Percentiles rank a stretch among this genome's conserved stretches.
Evolutionary conservation across 1,140 invertebrate genomes (phyloP).

Genomic region (Caligus rogercresseyi): DNA sequence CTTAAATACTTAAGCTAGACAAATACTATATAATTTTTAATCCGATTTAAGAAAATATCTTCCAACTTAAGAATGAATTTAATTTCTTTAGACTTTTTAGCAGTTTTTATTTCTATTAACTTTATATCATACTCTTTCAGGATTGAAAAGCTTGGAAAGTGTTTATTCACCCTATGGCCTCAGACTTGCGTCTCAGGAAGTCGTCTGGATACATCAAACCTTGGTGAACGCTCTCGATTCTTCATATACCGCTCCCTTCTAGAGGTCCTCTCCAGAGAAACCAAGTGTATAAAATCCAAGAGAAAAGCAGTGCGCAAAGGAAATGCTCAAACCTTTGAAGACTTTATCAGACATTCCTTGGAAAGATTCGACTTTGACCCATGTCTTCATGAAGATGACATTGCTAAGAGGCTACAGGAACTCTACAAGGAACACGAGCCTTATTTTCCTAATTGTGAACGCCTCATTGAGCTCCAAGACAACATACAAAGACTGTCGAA

Average conservation of each 20-base stretch:
- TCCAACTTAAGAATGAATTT: too few relatives aligned
- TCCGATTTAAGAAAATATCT: too few relatives aligned
- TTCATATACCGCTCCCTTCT: background rate
- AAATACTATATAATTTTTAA: too few relatives aligned
- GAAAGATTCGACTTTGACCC: background rate
- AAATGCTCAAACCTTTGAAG: background rate
- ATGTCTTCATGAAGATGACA: conserved; percentile 23
- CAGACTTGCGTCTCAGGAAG: background rate
- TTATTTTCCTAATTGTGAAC: conserved; percentile 26
- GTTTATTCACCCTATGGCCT: background rate
- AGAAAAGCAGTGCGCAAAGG: background rate
- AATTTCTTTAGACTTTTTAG: too few relatives aligned
- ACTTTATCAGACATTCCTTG: background rate
- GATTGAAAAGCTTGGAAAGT: too few relatives aligned
- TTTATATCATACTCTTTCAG: too few relatives aligned
- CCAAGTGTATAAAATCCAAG: conserved; percentile 19
- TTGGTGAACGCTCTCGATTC: background rate
- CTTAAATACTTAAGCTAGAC: too few relatives aligned
- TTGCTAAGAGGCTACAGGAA: background rate
- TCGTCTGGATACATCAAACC: background rate
- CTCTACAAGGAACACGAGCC: background rate
- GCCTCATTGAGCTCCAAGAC: conserved; percentile 29
- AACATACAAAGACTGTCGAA: conserved; percentile 41
- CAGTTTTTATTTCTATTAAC: too few relatives aligned
- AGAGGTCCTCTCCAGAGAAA: conserved; percentile 28